Evolutionary conservation across 2,113 vertebrate species (phyloP).

Genomic region (Proteles cristata): DNA sequence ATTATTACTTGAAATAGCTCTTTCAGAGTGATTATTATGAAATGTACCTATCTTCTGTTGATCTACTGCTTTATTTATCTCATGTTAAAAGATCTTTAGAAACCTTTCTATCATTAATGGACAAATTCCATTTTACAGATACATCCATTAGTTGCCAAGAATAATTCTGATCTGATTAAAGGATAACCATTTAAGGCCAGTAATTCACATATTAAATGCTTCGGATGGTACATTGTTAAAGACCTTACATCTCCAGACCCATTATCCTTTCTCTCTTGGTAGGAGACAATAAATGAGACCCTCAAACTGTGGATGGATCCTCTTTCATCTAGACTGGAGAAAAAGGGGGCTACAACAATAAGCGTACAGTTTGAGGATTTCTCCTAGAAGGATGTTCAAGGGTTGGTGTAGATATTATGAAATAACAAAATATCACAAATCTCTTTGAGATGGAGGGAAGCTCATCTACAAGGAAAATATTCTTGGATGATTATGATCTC

Average conservation of each 20-base stretch:
- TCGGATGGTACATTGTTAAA: constrained; percentile 60
- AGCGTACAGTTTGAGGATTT: constrained; percentile 15
- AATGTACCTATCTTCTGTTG: constrained; percentile 73
- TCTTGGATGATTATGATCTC: not conserved
- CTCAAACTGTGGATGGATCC: constrained; percentile 21
- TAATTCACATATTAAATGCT: constrained; percentile 71
- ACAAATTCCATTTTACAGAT: constrained; percentile 72
- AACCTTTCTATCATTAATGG: constrained; percentile 75
- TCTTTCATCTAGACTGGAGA: not conserved
- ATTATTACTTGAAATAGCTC: constrained; percentile 68
- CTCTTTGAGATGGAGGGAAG: not conserved
- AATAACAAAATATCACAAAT: constrained; percentile 29
- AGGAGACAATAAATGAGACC: constrained; percentile 62
- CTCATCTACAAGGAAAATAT: constrained; percentile 36
- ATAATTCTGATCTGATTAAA: constrained; percentile 74
- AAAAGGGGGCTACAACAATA: constrained; percentile 53
- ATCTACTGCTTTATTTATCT: constrained; percentile 79
- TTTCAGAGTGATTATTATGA: constrained; percentile 68
- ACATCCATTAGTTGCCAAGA: constrained; percentile 75
- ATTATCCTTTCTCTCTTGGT: constrained; percentile 59
- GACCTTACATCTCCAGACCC: constrained; percentile 42
- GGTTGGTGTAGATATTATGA: not conserved
- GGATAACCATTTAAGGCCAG: constrained; percentile 68
- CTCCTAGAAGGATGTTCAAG: not conserved
- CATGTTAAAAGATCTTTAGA: constrained; percentile 76